These are phyloP conservation scores for Camelus dromedarius DNA, from an alignment of 2,113 vertebrate genomes.

Conservation along the genomic window DNA sequence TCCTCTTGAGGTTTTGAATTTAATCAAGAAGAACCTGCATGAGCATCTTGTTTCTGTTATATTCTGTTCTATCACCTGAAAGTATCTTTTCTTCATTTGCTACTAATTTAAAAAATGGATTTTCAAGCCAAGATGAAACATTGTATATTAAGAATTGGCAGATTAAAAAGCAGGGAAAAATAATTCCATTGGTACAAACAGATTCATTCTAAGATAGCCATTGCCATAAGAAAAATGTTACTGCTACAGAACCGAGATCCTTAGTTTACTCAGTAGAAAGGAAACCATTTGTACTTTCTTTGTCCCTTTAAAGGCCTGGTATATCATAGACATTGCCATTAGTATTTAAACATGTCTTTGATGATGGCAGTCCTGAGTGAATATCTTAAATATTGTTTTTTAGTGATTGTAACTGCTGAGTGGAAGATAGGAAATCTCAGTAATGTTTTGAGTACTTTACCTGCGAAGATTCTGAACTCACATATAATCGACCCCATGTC, in stretches of 20 bases:
- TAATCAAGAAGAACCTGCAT: slow-evolving; percentile 53
- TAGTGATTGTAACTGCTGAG: slow-evolving; percentile 1
- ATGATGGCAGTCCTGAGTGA: neutral
- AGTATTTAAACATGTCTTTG: slow-evolving; percentile 40
- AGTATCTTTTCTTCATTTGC: slow-evolving; percentile 58
- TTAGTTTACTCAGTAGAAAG: neutral
- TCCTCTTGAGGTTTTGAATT: slow-evolving; percentile 46
- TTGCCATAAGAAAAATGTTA: neutral
- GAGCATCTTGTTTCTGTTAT: slow-evolving; percentile 53
- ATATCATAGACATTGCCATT: neutral
- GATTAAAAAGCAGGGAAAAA: slow-evolving; percentile 44
- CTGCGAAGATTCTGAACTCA: slow-evolving; percentile 39
- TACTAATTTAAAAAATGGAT: slow-evolving; percentile 49
- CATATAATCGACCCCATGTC: neutral
- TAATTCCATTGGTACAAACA: slow-evolving; percentile 23
- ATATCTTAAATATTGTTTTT: slow-evolving; percentile 20
- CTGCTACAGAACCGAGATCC: neutral
- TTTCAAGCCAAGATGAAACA: slow-evolving; percentile 56
- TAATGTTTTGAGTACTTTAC: neutral
- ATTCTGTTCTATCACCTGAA: slow-evolving; percentile 39
- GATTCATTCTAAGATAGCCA: slow-evolving; percentile 4
- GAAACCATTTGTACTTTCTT: neutral
- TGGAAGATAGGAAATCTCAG: slow-evolving; percentile 4
- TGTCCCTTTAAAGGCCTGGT: neutral
- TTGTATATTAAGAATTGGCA: neutral